phyloP scores from a whole-genome alignment of 1,140 invertebrate genomes.

The Drosophila trapezifrons region DNA sequence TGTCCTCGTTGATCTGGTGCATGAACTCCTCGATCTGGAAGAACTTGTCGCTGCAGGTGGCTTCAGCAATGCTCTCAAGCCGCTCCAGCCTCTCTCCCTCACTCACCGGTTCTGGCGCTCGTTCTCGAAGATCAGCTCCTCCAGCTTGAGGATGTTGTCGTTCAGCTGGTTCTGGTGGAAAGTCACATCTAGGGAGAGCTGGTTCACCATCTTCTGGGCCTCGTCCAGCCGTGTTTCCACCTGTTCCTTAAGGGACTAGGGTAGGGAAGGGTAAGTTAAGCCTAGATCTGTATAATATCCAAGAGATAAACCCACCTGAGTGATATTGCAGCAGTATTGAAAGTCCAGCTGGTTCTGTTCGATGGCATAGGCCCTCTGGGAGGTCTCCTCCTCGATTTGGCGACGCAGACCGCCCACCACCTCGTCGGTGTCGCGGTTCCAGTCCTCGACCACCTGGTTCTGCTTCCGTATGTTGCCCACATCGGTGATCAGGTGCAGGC shows the following conservation, averaged over 20 bases:
- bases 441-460: conserved; percentile 81
- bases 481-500: conserved; percentile 80
- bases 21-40: conserved; percentile 75
- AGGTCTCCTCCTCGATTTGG: conserved; percentile 65
- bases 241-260: conserved; percentile 66
- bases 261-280: background rate
- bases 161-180: conserved; percentile 76
- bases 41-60: conserved; percentile 66
- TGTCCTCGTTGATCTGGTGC: conserved; percentile 68
- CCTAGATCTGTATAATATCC: background rate
- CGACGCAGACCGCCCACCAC: conserved; percentile 47
- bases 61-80: background rate
- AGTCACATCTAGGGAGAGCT: conserved; percentile 65
- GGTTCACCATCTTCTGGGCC: conserved; percentile 71
- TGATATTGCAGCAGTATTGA: conserved; percentile 66
- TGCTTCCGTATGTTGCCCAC: conserved; percentile 81
- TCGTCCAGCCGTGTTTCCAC: conserved; percentile 61
- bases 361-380: conserved; percentile 46
- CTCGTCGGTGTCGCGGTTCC: conserved; percentile 75
- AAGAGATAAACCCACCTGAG: conserved; percentile 49
- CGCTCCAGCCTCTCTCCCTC: background rate
- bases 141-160: conserved; percentile 77
- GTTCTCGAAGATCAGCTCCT: conserved; percentile 73
- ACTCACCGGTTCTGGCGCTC: conserved; percentile 66
- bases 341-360: conserved; percentile 72